Evolutionary conservation across 2,888 invertebrate genomes (phyloP).

Genomic region (Chirona hameri): DNA sequence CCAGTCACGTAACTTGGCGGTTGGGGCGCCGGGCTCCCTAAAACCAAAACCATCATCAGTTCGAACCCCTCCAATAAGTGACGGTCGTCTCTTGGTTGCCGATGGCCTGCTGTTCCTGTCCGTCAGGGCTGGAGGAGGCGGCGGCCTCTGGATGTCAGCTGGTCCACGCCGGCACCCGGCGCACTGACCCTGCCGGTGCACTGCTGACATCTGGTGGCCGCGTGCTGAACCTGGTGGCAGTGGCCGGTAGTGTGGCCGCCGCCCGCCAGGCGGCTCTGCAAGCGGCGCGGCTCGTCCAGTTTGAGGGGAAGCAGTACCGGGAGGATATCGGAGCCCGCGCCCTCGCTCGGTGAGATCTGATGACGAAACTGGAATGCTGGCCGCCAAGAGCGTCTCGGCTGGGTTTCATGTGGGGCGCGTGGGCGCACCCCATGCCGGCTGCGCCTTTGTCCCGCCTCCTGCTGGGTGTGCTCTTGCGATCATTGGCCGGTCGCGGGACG

Average conservation of each 20-base stretch:
- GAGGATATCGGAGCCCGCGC: constrained; percentile 84
- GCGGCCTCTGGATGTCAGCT: constrained; percentile 52
- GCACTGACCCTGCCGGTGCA: constrained; percentile 53
- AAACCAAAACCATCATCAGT: no score
- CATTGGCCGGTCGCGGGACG: no score
- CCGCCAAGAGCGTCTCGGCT: no score
- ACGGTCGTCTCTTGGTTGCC: not conserved
- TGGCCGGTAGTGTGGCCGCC: constrained; percentile 12
- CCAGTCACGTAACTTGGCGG: no score
- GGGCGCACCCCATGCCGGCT: no score
- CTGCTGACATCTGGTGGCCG: constrained; percentile 80
- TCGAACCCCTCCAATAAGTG: no score
- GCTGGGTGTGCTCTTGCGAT: no score
- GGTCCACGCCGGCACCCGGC: constrained; percentile 82
- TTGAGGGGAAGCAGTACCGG: constrained; percentile 80
- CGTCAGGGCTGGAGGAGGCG: constrained; percentile 45
- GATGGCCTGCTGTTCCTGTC: constrained; percentile 52
- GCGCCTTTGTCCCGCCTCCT: no score
- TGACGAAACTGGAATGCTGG: not conserved
- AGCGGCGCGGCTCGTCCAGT: constrained; percentile 68
- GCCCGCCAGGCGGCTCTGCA: constrained; percentile 41
- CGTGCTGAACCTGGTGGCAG: constrained; percentile 52
- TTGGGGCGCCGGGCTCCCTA: no score
- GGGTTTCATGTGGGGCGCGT: no score
- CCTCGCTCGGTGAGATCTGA: constrained; percentile 32